Percentiles rank a stretch among this genome's conserved stretches.
phyloP scores from a whole-genome alignment of 1,140 invertebrate genomes.

The Aphelenchoides fujianensis region DNA sequence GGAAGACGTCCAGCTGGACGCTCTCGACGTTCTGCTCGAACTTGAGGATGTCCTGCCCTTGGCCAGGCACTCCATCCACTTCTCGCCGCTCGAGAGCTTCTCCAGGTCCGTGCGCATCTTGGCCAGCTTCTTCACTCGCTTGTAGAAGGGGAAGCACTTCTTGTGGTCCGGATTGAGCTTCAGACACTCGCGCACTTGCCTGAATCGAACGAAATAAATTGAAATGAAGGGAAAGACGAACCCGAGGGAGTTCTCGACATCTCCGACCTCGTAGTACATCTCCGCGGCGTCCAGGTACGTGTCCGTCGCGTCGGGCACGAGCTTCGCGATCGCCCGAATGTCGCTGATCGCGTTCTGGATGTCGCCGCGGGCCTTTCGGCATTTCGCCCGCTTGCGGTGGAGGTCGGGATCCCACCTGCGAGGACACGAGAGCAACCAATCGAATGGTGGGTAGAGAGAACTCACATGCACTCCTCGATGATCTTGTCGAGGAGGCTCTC shows the following conservation, averaged over 20 bases:
- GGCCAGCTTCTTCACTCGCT: conserved; percentile 90
- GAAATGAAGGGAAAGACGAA: conserved; percentile 64
- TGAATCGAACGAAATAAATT: conserved; percentile 59
- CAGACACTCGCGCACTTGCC: conserved; percentile 91
- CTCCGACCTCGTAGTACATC: conserved; percentile 83
- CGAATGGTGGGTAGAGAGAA: no score
- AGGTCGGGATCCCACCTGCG: conserved; percentile 83
- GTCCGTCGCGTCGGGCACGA: conserved; percentile 83
- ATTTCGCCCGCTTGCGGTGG: conserved; percentile 79
- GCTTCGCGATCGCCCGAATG: conserved; percentile 80
- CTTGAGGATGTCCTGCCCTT: conserved; percentile 70
- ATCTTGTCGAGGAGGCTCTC: conserved; percentile 72
- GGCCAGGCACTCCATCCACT: conserved; percentile 75
- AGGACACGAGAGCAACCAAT: no score
- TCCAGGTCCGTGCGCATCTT: conserved; percentile 78
- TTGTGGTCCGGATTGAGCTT: conserved; percentile 97
- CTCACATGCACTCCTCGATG: conserved; percentile 81
- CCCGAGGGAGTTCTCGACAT: conserved; percentile 83
- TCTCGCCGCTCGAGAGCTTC: conserved; percentile 69
- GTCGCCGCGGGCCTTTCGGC: conserved; percentile 77
- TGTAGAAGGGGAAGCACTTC: conserved; percentile 91
- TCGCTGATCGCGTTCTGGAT: conserved; percentile 82
- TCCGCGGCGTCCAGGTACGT: conserved; percentile 79
- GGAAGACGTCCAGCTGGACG: conserved; percentile 74
- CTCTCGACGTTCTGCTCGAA: conserved; percentile 72